Evolutionary conservation across 2,113 vertebrate species (phyloP).

Genomic region (Caranx melampygus): DNA sequence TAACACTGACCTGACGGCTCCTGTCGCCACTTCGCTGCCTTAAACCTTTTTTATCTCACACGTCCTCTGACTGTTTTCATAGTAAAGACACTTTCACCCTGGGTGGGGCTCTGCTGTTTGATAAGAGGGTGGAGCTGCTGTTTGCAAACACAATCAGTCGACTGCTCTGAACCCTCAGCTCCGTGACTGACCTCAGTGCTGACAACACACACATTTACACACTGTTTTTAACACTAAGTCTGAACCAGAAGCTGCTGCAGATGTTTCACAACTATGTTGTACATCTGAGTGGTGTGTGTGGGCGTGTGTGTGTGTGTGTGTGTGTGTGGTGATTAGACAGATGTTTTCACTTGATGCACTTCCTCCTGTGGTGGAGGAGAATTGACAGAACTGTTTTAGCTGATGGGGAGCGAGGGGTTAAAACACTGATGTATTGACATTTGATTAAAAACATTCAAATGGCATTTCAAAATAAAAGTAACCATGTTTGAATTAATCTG

Average conservation of each 20-base stretch:
- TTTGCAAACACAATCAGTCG: neutral
- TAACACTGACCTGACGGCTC: too few species aligned
- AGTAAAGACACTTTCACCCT: neutral
- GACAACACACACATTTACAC: neutral
- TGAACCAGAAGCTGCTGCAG: constrained; percentile 2
- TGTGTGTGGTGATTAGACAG: neutral
- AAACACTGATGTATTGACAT: neutral
- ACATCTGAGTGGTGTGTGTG: too few species aligned
- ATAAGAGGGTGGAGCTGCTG: neutral
- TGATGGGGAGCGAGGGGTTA: neutral
- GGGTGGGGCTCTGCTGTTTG: neutral
- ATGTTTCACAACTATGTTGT: too few species aligned
- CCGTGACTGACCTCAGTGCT: neutral
- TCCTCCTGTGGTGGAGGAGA: neutral
- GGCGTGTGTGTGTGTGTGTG: too few species aligned
- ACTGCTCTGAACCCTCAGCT: neutral
- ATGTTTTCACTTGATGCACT: too few species aligned
- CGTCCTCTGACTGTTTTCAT: too few species aligned
- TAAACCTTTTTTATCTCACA: too few species aligned
- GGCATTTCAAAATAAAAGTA: neutral
- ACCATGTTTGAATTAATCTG: neutral
- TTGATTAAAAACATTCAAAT: neutral
- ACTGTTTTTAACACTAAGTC: neutral
- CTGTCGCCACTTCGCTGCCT: too few species aligned
- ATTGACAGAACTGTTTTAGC: neutral